phyloP scores from a whole-genome alignment of 2,888 invertebrate genomes.

The Stenoptilia bipunctidactyla region DNA sequence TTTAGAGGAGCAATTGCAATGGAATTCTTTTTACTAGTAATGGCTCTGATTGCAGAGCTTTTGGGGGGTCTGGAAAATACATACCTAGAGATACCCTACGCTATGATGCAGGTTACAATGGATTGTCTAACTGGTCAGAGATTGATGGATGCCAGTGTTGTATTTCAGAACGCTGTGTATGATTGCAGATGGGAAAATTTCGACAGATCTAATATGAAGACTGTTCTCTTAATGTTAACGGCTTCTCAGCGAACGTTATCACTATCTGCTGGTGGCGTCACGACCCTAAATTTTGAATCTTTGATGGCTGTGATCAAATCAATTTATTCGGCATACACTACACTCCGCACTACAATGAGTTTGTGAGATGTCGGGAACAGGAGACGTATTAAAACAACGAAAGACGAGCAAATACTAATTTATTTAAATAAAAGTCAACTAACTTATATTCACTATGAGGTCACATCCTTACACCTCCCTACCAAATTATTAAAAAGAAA shows the following conservation, averaged over 20 bases:
- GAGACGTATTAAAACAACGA: too few relatives aligned
- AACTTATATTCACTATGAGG: too few relatives aligned
- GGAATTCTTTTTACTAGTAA: conserved; percentile 25
- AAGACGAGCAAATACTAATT: too few relatives aligned
- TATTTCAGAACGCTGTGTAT: conserved; percentile 37
- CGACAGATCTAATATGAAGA: conserved; percentile 31
- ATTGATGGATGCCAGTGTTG: conserved; percentile 30
- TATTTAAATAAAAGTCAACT: too few relatives aligned
- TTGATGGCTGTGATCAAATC: conserved; percentile 33
- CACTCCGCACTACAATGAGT: conserved; percentile 32
- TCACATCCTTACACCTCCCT: too few relatives aligned
- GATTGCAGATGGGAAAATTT: conserved; percentile 46
- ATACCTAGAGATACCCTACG: conserved; percentile 29
- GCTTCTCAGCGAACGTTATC: conserved; percentile 35
- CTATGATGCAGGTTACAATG: conserved; percentile 25
- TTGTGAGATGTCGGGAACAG: too few relatives aligned
- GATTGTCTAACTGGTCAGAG: conserved; percentile 41
- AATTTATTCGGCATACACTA: conserved; percentile 39
- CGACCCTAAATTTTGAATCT: conserved; percentile 27
- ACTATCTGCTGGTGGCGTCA: conserved; percentile 41
- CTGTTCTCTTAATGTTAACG: conserved; percentile 32
- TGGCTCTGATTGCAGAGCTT: conserved; percentile 24
- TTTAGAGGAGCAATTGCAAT: conserved; percentile 24
- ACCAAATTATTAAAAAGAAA: too few relatives aligned
- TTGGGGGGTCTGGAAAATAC: conserved; percentile 33